Percentiles rank a stretch among this genome's conserved stretches.
phyloP scores from a whole-genome alignment of 2,888 invertebrate genomes.

The Erpobdella octoculata region DNA sequence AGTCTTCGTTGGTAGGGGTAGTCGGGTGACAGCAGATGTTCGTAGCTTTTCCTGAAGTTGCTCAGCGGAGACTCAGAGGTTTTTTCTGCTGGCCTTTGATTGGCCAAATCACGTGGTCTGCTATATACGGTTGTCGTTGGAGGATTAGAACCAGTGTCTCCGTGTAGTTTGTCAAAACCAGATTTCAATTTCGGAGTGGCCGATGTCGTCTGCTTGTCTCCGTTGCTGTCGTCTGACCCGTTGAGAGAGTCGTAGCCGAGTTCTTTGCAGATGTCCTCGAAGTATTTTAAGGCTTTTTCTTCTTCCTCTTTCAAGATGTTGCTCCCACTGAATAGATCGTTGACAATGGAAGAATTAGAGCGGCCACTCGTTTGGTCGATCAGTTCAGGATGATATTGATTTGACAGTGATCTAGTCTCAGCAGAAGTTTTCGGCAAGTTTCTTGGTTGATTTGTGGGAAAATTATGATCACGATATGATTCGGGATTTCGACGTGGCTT shows the following conservation, averaged over 20 bases:
- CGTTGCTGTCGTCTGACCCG: not conserved
- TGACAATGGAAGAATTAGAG: not conserved
- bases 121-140: too few species aligned
- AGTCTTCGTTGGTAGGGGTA: not conserved
- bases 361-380: not conserved
- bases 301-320: constrained; percentile 13
- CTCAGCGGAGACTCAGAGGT: not conserved
- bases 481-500: not conserved
- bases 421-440: not conserved
- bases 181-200: not conserved
- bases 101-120: too few species aligned
- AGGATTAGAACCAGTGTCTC: too few species aligned
- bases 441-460: not conserved
- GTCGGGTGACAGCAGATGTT: constrained; percentile 14
- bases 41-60: constrained; percentile 5
- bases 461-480: not conserved
- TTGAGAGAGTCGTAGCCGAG: not conserved
- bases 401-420: not conserved
- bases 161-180: too few species aligned
- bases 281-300: constrained; percentile 19
- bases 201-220: not conserved
- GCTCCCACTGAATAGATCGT: not conserved
- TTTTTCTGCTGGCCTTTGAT: too few species aligned
- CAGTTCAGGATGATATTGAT: too few species aligned
- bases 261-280: constrained; percentile 23